Evolutionary conservation across 1,140 invertebrate genomes (phyloP).

Genomic region (Lucilia cuprina): DNA sequence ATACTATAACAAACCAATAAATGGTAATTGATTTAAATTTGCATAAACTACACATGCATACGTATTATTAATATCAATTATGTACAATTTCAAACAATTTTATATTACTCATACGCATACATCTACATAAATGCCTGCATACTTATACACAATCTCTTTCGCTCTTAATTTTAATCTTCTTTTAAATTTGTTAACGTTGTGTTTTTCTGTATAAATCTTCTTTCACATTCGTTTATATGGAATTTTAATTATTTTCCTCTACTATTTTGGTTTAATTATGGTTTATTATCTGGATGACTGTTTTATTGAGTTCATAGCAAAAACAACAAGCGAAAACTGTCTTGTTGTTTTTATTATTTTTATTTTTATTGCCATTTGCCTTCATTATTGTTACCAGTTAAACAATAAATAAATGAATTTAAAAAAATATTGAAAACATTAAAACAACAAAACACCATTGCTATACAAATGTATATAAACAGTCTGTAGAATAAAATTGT

Average conservation of each 20-base stretch:
- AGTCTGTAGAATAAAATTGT: background rate
- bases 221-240: background rate
- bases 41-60: too few relatives aligned
- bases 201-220: too few relatives aligned
- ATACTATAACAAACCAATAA: too few relatives aligned
- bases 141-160: too few relatives aligned
- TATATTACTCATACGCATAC: too few relatives aligned
- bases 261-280: background rate
- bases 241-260: background rate
- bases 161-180: too few relatives aligned
- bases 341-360: background rate
- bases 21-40: too few relatives aligned
- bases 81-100: too few relatives aligned
- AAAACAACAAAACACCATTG: background rate
- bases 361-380: background rate
- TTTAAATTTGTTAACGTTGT: too few relatives aligned
- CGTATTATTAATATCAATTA: too few relatives aligned
- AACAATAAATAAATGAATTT: background rate
- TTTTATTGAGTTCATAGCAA: background rate
- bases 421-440: background rate
- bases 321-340: background rate
- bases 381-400: background rate
- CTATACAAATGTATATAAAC: background rate
- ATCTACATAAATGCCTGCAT: too few relatives aligned
- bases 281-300: background rate